Percentiles rank a stretch among this genome's conserved stretches.
Conservation (phyloP, 92 coral and sea anemone species). For the Montipora capitata region DNA sequence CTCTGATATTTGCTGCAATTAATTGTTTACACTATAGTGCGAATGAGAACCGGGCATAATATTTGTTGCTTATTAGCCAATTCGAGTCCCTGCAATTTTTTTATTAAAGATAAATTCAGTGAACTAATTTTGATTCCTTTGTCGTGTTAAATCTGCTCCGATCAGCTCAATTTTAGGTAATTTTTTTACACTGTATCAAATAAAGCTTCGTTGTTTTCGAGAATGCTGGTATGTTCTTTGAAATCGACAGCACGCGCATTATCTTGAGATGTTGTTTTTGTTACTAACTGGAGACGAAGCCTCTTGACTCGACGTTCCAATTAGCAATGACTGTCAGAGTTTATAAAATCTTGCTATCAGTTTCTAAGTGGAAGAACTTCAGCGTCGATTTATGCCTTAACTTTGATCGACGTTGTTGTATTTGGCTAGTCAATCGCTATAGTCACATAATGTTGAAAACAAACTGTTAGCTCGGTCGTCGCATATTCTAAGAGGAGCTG, state of each 20-base stretch:
- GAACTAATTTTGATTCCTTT: neutral
- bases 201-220: neutral
- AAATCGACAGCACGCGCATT: neutral
- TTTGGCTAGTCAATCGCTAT: neutral
- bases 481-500: neutral
- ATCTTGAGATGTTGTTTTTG: neutral
- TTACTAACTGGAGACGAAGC: neutral
- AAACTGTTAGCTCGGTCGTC: neutral
- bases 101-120: neutral
- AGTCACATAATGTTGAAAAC: neutral
- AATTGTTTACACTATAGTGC: conserved; percentile 28
- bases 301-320: neutral
- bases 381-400: neutral
- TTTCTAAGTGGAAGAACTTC: neutral
- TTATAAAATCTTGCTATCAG: neutral
- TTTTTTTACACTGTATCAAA: too few relatives aligned
- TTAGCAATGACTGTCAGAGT: neutral
- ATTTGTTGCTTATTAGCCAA: conserved; percentile 13
- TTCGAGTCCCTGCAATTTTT: neutral
- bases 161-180: too few relatives aligned
- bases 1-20: conserved; percentile 21
- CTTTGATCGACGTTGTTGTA: neutral
- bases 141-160: too few relatives aligned
- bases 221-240: neutral
- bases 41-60: conserved; percentile 10